phyloP scores from a whole-genome alignment of 2,797 vertebrate species.

The Amazona ochrocephala region DNA sequence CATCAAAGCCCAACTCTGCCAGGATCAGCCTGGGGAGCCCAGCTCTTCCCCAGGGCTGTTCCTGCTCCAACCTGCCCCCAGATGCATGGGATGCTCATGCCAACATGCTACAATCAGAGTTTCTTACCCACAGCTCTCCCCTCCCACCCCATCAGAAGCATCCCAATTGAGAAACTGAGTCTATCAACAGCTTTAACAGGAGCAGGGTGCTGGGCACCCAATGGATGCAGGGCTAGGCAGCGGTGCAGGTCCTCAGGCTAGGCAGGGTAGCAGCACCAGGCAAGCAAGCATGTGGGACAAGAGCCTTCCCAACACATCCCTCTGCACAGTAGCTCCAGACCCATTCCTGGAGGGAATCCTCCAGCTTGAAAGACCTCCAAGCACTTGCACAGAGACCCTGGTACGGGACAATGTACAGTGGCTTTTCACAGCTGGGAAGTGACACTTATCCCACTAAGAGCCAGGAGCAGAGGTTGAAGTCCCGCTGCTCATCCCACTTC shows the following conservation, averaged over 20 bases:
- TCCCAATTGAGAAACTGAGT: not conserved
- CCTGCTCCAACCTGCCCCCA: not conserved
- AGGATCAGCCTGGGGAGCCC: not conserved
- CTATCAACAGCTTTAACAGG: not conserved
- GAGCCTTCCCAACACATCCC: not conserved
- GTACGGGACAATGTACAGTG: accelerated
- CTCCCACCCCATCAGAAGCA: not conserved
- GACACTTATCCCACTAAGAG: not conserved
- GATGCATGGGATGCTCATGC: accelerated
- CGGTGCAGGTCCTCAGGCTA: accelerated
- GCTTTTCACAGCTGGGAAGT: accelerated
- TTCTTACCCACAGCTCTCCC: not conserved
- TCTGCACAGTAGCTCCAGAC: not conserved
- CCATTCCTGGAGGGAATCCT: not conserved
- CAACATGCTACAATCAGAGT: accelerated
- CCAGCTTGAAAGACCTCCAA: not conserved
- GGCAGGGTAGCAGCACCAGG: not conserved
- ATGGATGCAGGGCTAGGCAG: accelerated
- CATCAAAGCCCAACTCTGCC: not conserved
- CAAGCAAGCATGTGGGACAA: accelerated
- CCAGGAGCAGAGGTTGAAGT: accelerated
- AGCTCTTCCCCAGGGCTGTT: not conserved
- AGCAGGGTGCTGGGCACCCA: not conserved
- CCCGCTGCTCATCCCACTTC: not conserved
- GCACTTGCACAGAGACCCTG: accelerated